Percentiles rank a stretch among this genome's conserved stretches.
phyloP scores from a whole-genome alignment of 92 coral and sea anemone genomes.

The Parazoanthus swiftii region DNA sequence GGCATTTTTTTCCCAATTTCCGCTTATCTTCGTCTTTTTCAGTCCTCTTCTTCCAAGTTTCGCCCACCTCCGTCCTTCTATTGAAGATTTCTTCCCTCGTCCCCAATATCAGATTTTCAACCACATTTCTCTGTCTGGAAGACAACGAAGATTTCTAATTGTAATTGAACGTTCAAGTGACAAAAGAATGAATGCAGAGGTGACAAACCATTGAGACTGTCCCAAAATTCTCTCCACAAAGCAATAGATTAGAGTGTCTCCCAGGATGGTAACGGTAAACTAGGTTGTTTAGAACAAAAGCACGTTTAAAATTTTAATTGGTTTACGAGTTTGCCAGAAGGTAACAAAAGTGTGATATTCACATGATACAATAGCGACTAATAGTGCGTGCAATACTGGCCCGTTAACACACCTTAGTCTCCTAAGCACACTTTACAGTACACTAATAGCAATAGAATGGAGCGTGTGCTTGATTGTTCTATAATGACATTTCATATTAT shows the following conservation, averaged over 20 bases:
- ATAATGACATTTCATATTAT: constrained; percentile 31
- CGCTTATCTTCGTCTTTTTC: too few species aligned
- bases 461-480: not conserved
- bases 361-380: constrained; percentile 4
- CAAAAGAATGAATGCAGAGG: not conserved
- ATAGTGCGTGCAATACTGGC: constrained; percentile 11
- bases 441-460: not conserved
- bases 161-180: not conserved
- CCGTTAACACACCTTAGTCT: constrained; percentile 13
- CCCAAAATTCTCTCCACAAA: not conserved
- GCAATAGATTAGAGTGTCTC: not conserved
- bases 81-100: too few species aligned
- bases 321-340: constrained; percentile 21
- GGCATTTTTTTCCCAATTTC: too few species aligned
- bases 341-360: constrained; percentile 7
- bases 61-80: too few species aligned
- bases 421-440: constrained; percentile 11
- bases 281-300: constrained; percentile 1
- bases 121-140: not conserved
- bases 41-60: too few species aligned
- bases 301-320: constrained; percentile 27
- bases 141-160: not conserved
- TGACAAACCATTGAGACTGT: not conserved
- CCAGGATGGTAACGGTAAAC: constrained; percentile 21
- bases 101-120: not conserved